Conservation (phyloP, 2,888 invertebrate species). For the Colostygia pectinataria region DNA sequence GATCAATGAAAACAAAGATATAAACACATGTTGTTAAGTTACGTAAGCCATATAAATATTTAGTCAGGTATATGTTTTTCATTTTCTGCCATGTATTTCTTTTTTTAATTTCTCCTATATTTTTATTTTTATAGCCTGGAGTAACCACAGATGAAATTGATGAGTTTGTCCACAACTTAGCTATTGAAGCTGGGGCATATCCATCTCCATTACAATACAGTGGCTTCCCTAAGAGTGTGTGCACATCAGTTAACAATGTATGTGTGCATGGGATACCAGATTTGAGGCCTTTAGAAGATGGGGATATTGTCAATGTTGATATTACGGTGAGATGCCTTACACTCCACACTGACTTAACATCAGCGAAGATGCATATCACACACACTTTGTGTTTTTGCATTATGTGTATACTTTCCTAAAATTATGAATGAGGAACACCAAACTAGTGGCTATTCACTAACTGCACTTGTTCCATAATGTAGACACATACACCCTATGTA, state of each 20-base stretch:
- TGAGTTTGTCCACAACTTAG: conserved; percentile 86
- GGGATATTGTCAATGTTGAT: conserved; percentile 96
- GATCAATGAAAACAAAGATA: no score
- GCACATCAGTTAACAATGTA: conserved; percentile 95
- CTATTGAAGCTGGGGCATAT: conserved; percentile 89
- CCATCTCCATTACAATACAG: conserved; percentile 95
- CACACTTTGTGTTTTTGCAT: no score
- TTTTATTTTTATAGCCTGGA: conserved; percentile 82
- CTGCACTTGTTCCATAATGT: no score
- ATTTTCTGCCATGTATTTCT: not conserved
- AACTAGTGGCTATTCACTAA: no score
- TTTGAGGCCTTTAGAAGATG: conserved; percentile 88
- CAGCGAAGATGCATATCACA: no score
- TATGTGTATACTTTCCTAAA: no score
- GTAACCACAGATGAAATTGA: conserved; percentile 94
- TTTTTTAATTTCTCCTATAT: not conserved
- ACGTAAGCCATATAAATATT: no score
- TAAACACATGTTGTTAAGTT: no score
- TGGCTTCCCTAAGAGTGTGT: conserved; percentile 94
- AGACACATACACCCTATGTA: no score
- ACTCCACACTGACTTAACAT: not conserved
- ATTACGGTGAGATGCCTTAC: conserved; percentile 86
- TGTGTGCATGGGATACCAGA: conserved; percentile 98
- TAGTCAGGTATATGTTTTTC: no score
- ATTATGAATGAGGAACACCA: no score